phyloP scores from a whole-genome alignment of 2,888 invertebrate genomes.

The Drosophila villosipedis region DNA sequence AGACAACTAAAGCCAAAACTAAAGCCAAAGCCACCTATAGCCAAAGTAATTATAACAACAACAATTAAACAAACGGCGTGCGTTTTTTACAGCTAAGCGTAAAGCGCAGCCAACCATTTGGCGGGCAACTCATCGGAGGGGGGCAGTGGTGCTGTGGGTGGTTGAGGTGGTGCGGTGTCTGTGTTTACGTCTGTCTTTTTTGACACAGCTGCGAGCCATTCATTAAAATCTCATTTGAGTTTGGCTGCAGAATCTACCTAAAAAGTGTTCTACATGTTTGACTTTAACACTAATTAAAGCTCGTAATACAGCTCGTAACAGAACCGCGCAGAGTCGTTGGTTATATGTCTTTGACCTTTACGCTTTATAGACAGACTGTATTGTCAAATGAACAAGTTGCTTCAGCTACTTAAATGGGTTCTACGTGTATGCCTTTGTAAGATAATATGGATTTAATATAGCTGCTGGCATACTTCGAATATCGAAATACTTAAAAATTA shows the following conservation, averaged over 20 bases:
- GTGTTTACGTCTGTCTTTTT: background rate
- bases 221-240: slow-evolving; percentile 61
- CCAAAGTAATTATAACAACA: slow-evolving; percentile 78
- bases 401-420: background rate
- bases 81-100: slow-evolving; percentile 78
- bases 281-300: slow-evolving; percentile 34
- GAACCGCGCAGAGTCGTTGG: slow-evolving; percentile 49
- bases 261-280: slow-evolving; percentile 27
- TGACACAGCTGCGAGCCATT: slow-evolving; percentile 43
- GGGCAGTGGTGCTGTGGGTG: background rate
- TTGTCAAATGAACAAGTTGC: background rate
- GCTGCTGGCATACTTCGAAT: background rate
- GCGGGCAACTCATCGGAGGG: slow-evolving; percentile 5
- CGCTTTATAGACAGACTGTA: slow-evolving; percentile 18
- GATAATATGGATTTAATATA: background rate
- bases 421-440: background rate
- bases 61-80: slow-evolving; percentile 82
- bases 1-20: slow-evolving; percentile 18
- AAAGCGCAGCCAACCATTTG: slow-evolving; percentile 71
- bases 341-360: slow-evolving; percentile 77
- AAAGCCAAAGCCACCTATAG: slow-evolving; percentile 24
- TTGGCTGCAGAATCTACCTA: slow-evolving; percentile 20
- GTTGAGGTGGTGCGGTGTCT: background rate
- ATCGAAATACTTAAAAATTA: background rate
- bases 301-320: background rate